A percentile compares a stretch with the other conserved stretches of the same genome.
These are phyloP conservation scores for Hymenochirus boettgeri DNA, from an alignment of 2,113 vertebrate genomes.

Conservation along the genomic window DNA sequence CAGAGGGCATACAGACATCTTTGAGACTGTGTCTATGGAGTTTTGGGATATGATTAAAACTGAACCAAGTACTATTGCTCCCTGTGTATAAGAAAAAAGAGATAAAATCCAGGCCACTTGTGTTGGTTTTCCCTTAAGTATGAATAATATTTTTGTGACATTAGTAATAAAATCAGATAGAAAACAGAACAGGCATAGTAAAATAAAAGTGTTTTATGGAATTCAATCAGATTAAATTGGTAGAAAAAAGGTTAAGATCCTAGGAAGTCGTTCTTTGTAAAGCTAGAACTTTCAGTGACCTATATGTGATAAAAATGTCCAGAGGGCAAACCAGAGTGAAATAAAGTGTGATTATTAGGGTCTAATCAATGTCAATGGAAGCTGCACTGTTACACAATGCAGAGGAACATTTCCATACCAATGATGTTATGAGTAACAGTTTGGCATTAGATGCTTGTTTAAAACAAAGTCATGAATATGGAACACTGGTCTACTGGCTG, in stretches of 20 bases:
- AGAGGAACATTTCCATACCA: no score
- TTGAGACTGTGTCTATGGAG: constrained; percentile 11
- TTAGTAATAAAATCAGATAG: constrained; percentile 27
- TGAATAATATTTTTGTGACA: constrained; percentile 21
- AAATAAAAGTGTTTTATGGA: background rate
- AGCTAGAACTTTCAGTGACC: background rate
- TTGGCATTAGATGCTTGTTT: no score
- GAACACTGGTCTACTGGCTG: no score
- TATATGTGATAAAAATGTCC: background rate
- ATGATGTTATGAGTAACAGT: no score
- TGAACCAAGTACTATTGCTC: constrained; percentile 23
- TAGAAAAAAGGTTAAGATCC: background rate
- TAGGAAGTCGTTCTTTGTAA: background rate
- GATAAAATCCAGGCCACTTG: constrained; percentile 27
- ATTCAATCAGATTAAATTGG: background rate
- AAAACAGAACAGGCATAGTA: constrained; percentile 14
- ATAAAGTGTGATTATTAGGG: background rate
- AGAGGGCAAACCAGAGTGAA: background rate
- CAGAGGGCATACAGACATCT: constrained; percentile 32
- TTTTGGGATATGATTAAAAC: constrained; percentile 21
- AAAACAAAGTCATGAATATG: no score
- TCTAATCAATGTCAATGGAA: no score
- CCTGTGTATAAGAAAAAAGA: constrained; percentile 10
- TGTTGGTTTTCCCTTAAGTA: constrained; percentile 6
- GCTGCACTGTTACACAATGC: no score